Conservation (phyloP, 2,113 vertebrate genomes). For the Notiomystis cincta region DNA sequence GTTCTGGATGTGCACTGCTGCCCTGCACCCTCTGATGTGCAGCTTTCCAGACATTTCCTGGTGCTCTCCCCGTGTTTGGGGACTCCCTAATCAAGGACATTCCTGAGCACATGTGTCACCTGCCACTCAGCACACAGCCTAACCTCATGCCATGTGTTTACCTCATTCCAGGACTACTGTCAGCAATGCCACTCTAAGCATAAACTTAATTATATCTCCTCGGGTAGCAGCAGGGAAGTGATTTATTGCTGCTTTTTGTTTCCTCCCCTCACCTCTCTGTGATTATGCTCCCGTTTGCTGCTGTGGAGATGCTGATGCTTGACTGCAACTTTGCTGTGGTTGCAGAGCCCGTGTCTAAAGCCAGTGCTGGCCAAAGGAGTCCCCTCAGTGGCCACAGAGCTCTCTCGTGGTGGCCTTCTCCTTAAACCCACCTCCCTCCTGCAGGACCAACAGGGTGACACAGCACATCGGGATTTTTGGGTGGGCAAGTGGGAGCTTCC, state of each 20-base stretch:
- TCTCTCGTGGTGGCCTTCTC: background rate
- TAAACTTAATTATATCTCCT: slow-evolving; percentile 61
- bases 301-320: background rate
- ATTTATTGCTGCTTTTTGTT: slow-evolving; percentile 57
- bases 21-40: rapidly evolving
- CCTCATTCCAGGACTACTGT: slow-evolving; percentile 32
- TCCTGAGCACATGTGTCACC: background rate
- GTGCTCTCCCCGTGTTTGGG: background rate
- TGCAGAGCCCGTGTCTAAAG: rapidly evolving
- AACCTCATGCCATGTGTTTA: background rate
- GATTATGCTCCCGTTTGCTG: background rate
- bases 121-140: background rate
- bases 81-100: background rate
- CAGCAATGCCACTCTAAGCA: slow-evolving; percentile 32
- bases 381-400: background rate
- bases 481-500: background rate
- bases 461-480: rapidly evolving
- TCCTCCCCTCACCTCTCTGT: slow-evolving; percentile 18
- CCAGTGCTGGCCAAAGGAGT: background rate
- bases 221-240: slow-evolving; percentile 32
- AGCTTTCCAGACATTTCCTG: rapidly evolving
- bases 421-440: rapidly evolving
- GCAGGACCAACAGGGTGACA: rapidly evolving
- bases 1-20: rapidly evolving
- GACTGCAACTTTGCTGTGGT: background rate